Conservation (phyloP, 2,888 invertebrate species). For the Hololepta plana region DNA sequence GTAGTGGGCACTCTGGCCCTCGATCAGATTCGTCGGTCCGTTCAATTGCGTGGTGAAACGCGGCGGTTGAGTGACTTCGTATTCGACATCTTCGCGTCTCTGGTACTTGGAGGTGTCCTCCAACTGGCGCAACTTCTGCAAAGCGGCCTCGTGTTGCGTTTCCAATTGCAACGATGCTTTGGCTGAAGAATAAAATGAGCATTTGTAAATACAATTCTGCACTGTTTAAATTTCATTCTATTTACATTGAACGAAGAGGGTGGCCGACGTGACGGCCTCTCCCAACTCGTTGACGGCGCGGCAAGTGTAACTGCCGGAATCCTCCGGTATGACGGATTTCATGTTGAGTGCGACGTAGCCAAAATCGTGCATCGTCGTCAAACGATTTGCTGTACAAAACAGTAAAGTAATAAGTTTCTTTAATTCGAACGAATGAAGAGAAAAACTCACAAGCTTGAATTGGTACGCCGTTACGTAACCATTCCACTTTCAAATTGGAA, state of each 20-base stretch:
- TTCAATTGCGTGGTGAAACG: constrained; percentile 71
- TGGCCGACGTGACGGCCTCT: constrained; percentile 88
- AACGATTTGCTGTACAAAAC: too few relatives aligned
- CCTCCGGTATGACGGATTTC: constrained; percentile 89
- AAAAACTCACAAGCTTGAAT: constrained; percentile 73
- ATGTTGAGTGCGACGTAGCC: constrained; percentile 91
- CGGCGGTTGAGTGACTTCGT: constrained; percentile 65
- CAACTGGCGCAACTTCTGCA: constrained; percentile 70
- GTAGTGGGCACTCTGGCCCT: constrained; percentile 82
- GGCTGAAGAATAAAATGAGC: too few relatives aligned
- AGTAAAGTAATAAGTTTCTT: constrained; percentile 24
- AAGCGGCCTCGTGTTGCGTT: constrained; percentile 74
- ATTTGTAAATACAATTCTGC: too few relatives aligned
- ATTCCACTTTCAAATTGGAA: constrained; percentile 79
- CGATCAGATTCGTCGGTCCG: constrained; percentile 68
- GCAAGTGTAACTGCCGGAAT: constrained; percentile 92
- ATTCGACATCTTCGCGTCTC: constrained; percentile 65
- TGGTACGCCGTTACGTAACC: constrained; percentile 81
- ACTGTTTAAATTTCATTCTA: too few relatives aligned
- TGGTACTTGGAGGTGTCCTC: constrained; percentile 69
- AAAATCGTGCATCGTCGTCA: constrained; percentile 93
- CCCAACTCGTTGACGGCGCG: constrained; percentile 84
- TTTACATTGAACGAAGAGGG: constrained; percentile 74
- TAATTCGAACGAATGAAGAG: too few relatives aligned
- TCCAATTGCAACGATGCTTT: constrained; percentile 77